Percentiles rank a stretch among this genome's conserved stretches.
Conservation (phyloP, 92 coral and sea anemone species). For the Anthopleura xanthogrammica region DNA sequence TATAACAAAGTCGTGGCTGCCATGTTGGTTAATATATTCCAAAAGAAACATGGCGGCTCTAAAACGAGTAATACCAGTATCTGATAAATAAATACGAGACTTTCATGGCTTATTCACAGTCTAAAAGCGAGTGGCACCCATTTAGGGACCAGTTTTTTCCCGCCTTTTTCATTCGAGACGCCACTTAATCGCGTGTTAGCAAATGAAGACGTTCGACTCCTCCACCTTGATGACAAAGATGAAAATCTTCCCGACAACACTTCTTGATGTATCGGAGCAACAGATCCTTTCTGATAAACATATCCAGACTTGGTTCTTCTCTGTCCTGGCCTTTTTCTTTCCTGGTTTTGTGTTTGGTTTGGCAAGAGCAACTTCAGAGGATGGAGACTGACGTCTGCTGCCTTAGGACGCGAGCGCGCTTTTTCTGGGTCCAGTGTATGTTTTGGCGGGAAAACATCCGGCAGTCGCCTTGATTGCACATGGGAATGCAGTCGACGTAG, state of each 20-base stretch:
- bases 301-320: background rate
- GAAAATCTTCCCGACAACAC: background rate
- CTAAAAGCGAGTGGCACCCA: constrained; percentile 40
- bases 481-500: background rate
- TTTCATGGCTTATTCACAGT: constrained; percentile 10
- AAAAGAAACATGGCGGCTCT: too few relatives aligned
- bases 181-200: constrained; percentile 9
- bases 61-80: too few relatives aligned
- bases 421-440: background rate
- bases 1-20: too few relatives aligned
- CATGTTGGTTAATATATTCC: too few relatives aligned
- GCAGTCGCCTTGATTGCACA: background rate
- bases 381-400: background rate
- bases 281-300: background rate
- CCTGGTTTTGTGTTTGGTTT: background rate
- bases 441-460: constrained; percentile 2
- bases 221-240: constrained; percentile 25
- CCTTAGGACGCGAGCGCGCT: background rate
- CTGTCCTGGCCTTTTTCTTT: background rate
- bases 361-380: background rate
- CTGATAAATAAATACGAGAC: background rate
- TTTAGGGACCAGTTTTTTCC: constrained; percentile 17
- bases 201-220: constrained; percentile 8
- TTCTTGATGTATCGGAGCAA: background rate
- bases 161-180: constrained; percentile 7